Evolutionary conservation across 2,113 vertebrate genomes (phyloP), one percentile per base, ranked within the genome.

Genomic region (Menidia beryllina): DNA sequence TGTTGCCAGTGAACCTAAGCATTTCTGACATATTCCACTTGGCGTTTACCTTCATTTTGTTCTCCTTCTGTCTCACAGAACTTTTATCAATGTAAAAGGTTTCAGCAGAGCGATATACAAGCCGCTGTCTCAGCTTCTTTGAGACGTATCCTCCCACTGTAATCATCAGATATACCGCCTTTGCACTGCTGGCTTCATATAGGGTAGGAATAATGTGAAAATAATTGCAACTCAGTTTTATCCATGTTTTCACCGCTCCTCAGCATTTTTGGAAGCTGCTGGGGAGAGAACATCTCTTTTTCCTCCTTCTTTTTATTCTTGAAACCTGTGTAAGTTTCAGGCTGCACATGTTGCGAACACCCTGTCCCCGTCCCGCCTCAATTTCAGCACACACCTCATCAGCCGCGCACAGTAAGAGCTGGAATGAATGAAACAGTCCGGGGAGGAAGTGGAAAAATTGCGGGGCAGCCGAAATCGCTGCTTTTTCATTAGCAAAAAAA

Each of bases 371-470:
- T 0, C 25, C 14, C 26, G 4, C 4, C 9, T 51, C 23, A 36
- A 41, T 57, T 67, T 48, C 10, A 25, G 41, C 2, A 59, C 27
- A 53, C 19, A 43, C 5, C n/a, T 65, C 57, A 72, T 82, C 80
- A 83, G 51, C 69, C 67, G 38, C 20, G 11, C 7, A 14, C 34
- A 21, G 53, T 76, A 71, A 59, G 70, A 81, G 57, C 78, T 82
- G 74, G 88, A 89, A 85, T 85, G 69, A 88, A 48, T 50, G 66
- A 17, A n/a, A n/a, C n/a, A n/a, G n/a, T n/a, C 14, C 8, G 24
- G 25, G 19, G 10, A 34, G 1, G 4, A 5, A 73, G n/a, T n/a
- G n/a, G 64, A 72, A 45, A 83, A 81, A 85, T 71, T 43, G 75
- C 7, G n/a, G 24, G 6, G 26, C 25, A 9, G 45, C 54, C 48